These are phyloP conservation scores for Suncus etruscus DNA, from an alignment of 2,113 vertebrate species.

Conservation along the genomic window DNA sequence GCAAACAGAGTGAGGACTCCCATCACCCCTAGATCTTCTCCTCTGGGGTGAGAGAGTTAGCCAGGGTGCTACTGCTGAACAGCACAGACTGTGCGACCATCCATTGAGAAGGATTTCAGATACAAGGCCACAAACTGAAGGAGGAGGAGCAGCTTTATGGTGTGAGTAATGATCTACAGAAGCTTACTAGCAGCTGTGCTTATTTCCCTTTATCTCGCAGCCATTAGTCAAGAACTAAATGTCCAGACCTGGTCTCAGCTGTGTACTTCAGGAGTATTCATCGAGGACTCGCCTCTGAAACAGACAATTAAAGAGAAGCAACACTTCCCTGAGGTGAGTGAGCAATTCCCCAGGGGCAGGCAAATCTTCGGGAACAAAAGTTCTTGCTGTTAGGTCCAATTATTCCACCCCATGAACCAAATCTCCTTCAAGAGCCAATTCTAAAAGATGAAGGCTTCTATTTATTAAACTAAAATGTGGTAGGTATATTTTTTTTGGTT, in stretches of 20 bases:
- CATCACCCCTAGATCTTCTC: not conserved
- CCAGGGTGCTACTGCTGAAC: conserved; percentile 41
- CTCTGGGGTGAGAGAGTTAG: not conserved
- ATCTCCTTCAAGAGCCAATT: conserved; percentile 55
- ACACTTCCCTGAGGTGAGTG: conserved; percentile 59
- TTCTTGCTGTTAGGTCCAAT: conserved; percentile 51
- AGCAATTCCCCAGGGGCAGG: conserved; percentile 37
- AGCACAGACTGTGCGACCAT: not conserved
- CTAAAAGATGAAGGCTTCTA: conserved; percentile 46
- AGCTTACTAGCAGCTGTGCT: not conserved
- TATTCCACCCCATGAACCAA: conserved; percentile 8
- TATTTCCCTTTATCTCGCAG: conserved; percentile 6
- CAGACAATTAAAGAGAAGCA: conserved; percentile 68
- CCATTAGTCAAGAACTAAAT: conserved; percentile 47
- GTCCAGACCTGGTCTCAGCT: conserved; percentile 64
- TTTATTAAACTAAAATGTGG: conserved; percentile 50
- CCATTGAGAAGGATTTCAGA: not conserved
- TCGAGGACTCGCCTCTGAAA: conserved; percentile 65
- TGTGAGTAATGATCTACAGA: not conserved
- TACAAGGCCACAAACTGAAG: conserved; percentile 22
- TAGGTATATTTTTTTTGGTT: too few species aligned
- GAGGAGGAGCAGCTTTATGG: not conserved
- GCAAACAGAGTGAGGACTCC: not conserved
- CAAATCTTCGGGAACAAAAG: conserved; percentile 56
- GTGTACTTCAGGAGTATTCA: conserved; percentile 14